phyloP scores from a whole-genome alignment of 1,140 invertebrate species.

The Harlomillsia oculata region DNA sequence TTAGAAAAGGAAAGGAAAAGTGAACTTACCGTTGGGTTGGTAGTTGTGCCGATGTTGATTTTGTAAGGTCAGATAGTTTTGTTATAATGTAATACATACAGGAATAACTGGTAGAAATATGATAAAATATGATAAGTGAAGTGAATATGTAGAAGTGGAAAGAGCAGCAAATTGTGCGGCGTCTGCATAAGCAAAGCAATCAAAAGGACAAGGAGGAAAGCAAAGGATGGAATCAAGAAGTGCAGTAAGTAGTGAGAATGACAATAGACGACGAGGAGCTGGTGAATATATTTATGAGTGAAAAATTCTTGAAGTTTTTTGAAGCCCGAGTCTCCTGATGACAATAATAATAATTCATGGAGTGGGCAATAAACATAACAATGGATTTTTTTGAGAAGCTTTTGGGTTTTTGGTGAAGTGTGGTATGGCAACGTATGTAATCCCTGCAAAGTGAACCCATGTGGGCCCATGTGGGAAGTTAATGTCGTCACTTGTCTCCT shows the following conservation, averaged over 20 bases:
- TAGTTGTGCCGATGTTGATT: too few species aligned
- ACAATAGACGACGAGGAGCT: constrained; percentile 1
- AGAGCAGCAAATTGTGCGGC: too few species aligned
- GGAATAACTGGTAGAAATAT: too few species aligned
- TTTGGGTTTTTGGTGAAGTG: neutral
- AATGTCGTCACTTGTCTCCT: constrained; percentile 35
- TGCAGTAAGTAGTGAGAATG: constrained; percentile 5
- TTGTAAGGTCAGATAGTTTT: too few species aligned
- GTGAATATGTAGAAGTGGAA: too few species aligned
- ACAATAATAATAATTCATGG: constrained; percentile 34
- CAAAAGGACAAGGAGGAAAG: too few species aligned
- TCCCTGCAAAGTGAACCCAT: constrained; percentile 1
- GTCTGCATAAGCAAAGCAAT: too few species aligned
- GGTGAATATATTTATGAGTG: constrained; percentile 22
- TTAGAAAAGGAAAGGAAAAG: too few species aligned
- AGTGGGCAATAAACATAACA: constrained; percentile 33
- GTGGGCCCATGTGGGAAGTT: constrained; percentile 31
- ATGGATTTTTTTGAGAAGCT: constrained; percentile 6
- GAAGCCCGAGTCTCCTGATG: constrained; percentile 19
- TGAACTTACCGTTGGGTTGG: too few species aligned
- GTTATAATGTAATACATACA: too few species aligned
- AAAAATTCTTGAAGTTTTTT: constrained; percentile 17
- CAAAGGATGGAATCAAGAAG: too few species aligned
- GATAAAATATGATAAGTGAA: too few species aligned
- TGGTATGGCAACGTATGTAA: constrained; percentile 12